phyloP scores from a whole-genome alignment of 2,113 vertebrate genomes.

The Hyperoodon ampullatus region DNA sequence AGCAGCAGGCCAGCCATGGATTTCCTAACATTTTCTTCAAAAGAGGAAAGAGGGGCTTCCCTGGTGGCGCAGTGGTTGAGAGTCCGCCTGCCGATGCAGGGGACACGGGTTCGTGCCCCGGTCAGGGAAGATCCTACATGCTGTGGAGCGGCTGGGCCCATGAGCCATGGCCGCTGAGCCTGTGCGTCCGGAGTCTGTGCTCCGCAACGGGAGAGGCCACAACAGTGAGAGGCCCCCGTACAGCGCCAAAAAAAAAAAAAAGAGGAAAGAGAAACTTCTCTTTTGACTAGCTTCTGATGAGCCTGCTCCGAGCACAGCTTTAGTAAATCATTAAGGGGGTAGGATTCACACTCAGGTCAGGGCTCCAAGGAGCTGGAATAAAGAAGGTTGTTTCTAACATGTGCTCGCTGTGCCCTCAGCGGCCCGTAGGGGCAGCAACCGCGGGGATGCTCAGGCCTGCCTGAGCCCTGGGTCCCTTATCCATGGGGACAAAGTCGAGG shows the following conservation, averaged over 20 bases:
- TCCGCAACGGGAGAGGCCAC: no score
- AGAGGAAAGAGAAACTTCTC: background rate
- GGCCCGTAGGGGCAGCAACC: rapidly evolving
- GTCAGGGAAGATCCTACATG: no score
- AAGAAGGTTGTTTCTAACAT: background rate
- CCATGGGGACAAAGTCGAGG: rapidly evolving
- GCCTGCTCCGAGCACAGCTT: rapidly evolving
- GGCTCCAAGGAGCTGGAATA: rapidly evolving
- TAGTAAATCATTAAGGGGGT: background rate
- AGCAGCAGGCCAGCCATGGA: background rate
- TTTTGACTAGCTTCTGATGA: background rate
- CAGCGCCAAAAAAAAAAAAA: no score
- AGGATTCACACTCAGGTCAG: background rate
- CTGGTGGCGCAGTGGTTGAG: no score
- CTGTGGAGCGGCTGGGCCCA: rapidly evolving
- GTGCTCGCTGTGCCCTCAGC: rapidly evolving
- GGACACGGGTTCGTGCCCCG: no score
- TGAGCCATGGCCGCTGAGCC: no score
- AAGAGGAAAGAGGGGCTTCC: no score
- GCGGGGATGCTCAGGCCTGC: no score
- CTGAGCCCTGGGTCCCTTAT: background rate
- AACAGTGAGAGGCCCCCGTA: no score
- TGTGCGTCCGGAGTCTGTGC: no score
- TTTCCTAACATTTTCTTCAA: background rate
- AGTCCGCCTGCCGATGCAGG: no score